These are phyloP conservation scores for Phragmatobia fuliginosa DNA, from an alignment of 2,888 invertebrate genomes.

Conservation along the genomic window DNA sequence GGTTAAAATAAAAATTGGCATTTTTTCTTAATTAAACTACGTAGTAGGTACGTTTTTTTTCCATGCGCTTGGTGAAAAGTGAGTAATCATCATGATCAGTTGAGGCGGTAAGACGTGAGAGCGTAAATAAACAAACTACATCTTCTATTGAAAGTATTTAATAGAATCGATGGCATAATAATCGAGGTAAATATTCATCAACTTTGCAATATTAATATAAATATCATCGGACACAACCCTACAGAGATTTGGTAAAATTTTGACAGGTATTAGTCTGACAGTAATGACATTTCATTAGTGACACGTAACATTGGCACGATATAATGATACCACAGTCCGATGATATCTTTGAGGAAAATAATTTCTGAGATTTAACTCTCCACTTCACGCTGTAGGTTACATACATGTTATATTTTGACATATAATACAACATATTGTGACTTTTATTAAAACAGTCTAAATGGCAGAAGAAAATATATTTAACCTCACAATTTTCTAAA, in stretches of 20 bases:
- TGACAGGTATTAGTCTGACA: not conserved
- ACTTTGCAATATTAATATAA: not conserved
- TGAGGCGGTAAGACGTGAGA: too few species aligned
- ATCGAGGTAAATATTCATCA: not conserved
- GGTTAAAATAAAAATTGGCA: too few species aligned
- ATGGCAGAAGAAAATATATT: too few species aligned
- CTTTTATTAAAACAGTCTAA: not conserved
- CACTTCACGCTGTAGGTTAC: slow-evolving; percentile 1
- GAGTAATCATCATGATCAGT: too few species aligned
- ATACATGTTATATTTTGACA: not conserved
- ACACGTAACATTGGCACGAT: slow-evolving; percentile 4
- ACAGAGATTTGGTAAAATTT: not conserved
- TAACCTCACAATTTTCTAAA: too few species aligned
- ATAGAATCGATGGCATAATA: not conserved
- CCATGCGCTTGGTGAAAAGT: too few species aligned
- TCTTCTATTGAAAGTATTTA: not conserved
- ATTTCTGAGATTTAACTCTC: slow-evolving; percentile 1
- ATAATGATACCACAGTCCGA: not conserved
- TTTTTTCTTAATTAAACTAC: too few species aligned
- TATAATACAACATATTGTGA: not conserved
- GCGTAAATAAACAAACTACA: too few species aligned
- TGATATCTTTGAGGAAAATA: slow-evolving; percentile 17
- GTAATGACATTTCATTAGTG: slow-evolving; percentile 6
- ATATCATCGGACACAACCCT: slow-evolving; percentile 6
- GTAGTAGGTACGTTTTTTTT: too few species aligned